Conservation (phyloP, 1,140 invertebrate species). For the Heliconius melpomene region DNA sequence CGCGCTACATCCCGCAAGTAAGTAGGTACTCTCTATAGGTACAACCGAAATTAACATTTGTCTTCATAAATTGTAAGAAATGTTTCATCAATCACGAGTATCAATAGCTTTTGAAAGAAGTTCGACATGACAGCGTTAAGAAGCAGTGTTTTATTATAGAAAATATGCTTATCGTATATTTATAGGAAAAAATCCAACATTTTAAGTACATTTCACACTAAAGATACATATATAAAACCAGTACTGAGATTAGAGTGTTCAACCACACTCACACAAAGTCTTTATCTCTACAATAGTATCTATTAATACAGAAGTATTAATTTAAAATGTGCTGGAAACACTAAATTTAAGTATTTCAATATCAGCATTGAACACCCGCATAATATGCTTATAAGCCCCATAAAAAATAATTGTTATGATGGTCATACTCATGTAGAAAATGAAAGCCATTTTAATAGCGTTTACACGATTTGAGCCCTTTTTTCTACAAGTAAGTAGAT, state of each 20-base stretch:
- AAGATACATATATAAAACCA: too few species aligned
- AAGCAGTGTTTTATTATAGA: neutral
- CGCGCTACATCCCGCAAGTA: too few species aligned
- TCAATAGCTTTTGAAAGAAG: neutral
- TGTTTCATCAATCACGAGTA: neutral
- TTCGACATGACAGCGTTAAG: neutral
- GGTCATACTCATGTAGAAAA: neutral
- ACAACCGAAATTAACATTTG: slow-evolving; percentile 41
- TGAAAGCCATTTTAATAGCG: neutral
- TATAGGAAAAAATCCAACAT: neutral
- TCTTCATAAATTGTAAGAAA: slow-evolving; percentile 63
- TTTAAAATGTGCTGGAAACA: neutral
- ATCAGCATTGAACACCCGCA: neutral
- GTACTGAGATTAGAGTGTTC: too few species aligned
- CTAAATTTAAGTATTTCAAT: neutral
- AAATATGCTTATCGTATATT: neutral
- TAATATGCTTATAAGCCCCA: neutral
- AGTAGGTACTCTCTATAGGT: too few species aligned
- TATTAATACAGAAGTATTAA: neutral
- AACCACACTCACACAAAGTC: too few species aligned
- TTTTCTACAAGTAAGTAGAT: neutral
- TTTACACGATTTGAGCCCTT: neutral
- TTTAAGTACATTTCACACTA: too few species aligned
- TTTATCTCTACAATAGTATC: too few species aligned
- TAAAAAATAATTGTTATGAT: neutral